Percentiles rank a stretch among this genome's conserved stretches.
Evolutionary conservation across 1,140 invertebrate species (phyloP).

Genomic region (Scaptomyza pallida): DNA sequence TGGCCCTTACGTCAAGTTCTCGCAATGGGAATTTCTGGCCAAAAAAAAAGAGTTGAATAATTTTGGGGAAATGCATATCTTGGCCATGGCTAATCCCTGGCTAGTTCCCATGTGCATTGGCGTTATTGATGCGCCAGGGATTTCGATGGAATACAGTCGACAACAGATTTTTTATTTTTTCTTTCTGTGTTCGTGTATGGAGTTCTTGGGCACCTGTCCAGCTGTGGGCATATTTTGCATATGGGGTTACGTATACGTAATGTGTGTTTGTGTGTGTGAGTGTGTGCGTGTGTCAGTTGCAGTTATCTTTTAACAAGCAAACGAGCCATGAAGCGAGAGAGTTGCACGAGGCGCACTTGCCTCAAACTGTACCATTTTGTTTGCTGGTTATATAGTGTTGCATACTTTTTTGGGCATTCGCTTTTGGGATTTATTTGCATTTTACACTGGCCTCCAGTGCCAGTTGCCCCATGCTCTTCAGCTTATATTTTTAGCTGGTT

Average conservation of each 20-base stretch:
- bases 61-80: neutral
- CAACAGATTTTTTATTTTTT: slow-evolving; percentile 8
- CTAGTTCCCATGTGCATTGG: neutral
- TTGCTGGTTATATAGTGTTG: slow-evolving; percentile 57
- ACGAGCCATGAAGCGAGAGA: slow-evolving; percentile 57
- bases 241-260: slow-evolving; percentile 12
- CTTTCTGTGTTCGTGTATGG: neutral
- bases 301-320: slow-evolving; percentile 69
- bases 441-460: slow-evolving; percentile 43
- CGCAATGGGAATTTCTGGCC: neutral
- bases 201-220: slow-evolving; percentile 23
- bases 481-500: slow-evolving; percentile 72
- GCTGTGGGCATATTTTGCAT: slow-evolving; percentile 67
- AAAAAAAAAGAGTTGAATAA: neutral
- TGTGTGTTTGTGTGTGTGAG: slow-evolving; percentile 15
- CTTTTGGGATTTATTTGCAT: slow-evolving; percentile 80
- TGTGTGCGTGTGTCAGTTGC: slow-evolving; percentile 22
- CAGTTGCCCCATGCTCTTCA: slow-evolving; percentile 8
- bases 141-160: slow-evolving; percentile 9
- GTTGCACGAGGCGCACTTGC: slow-evolving; percentile 49
- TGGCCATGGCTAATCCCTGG: neutral
- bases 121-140: slow-evolving; percentile 9
- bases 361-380: slow-evolving; percentile 46
- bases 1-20: neutral
- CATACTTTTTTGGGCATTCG: slow-evolving; percentile 59